phyloP scores from a whole-genome alignment of 2,888 invertebrate species.

The Agrotis segetum region DNA sequence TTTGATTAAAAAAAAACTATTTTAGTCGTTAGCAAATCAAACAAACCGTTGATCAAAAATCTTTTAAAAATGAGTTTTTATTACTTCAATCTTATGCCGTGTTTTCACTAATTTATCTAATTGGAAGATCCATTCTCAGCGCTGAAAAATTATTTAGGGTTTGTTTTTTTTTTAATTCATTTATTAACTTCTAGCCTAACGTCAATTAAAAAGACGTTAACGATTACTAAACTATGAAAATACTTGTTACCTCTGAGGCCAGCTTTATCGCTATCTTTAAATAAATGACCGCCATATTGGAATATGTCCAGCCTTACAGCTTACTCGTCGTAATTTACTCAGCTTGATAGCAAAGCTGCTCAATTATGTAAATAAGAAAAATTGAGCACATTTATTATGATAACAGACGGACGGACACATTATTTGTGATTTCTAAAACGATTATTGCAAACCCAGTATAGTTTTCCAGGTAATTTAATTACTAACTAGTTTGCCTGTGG shows the following conservation, averaged over 20 bases:
- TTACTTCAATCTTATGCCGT: too few species aligned
- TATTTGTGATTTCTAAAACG: slow-evolving; percentile 46
- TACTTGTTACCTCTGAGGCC: neutral
- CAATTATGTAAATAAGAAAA: slow-evolving; percentile 57
- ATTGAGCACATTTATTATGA: slow-evolving; percentile 52
- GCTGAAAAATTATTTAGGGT: too few species aligned
- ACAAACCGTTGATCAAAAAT: too few species aligned
- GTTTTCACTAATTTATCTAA: too few species aligned
- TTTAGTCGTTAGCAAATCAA: too few species aligned
- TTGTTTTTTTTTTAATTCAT: too few species aligned
- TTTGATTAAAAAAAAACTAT: too few species aligned
- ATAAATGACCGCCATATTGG: slow-evolving; percentile 18
- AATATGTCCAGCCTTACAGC: slow-evolving; percentile 14
- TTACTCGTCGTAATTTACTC: slow-evolving; percentile 28
- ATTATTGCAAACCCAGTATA: slow-evolving; percentile 24
- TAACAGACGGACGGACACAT: slow-evolving; percentile 46
- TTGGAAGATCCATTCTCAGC: too few species aligned
- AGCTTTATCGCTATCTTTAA: slow-evolving; percentile 11
- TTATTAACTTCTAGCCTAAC: too few species aligned
- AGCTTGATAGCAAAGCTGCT: slow-evolving; percentile 39
- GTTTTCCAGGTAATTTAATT: neutral
- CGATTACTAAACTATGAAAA: neutral
- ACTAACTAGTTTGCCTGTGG: too few species aligned
- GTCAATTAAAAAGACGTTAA: too few species aligned
- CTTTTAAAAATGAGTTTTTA: too few species aligned